A percentile compares a stretch with the other conserved stretches of the same genome.
Conservation (phyloP, 2,113 vertebrate species). For the Tupaia tana region DNA sequence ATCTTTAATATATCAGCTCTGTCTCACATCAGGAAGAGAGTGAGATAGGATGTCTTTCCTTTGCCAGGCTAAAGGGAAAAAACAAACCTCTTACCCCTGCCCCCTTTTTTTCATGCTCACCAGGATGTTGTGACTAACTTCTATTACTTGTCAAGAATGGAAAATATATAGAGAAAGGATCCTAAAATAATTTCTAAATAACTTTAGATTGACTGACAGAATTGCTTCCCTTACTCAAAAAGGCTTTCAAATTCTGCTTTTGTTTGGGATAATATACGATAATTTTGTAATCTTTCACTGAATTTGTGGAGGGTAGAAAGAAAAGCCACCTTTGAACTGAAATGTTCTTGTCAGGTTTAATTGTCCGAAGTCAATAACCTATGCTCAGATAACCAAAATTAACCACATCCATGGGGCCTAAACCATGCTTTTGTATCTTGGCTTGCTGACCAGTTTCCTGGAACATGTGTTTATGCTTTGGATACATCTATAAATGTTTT, state of each 20-base stretch:
- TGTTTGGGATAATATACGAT: neutral
- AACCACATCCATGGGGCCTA: neutral
- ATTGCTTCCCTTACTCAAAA: neutral
- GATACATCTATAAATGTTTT: neutral
- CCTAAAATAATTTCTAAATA: neutral
- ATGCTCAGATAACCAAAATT: neutral
- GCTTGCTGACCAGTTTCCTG: neutral
- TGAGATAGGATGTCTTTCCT: neutral
- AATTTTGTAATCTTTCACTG: neutral
- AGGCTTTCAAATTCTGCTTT: slow-evolving; percentile 38
- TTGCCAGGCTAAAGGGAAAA: neutral
- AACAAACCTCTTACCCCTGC: neutral
- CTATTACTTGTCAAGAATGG: neutral
- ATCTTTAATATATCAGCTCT: neutral
- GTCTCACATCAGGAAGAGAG: neutral
- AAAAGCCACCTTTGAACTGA: slow-evolving; percentile 14
- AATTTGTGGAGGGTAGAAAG: neutral
- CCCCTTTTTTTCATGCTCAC: neutral
- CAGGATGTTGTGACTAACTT: neutral
- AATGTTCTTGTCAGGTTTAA: neutral
- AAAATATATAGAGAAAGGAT: slow-evolving; percentile 32
- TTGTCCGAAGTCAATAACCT: neutral
- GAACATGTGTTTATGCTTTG: neutral
- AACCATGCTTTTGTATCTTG: neutral
- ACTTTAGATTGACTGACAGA: neutral